Conservation (phyloP, 2,888 invertebrate genomes). For the Heliconius cydno region DNA sequence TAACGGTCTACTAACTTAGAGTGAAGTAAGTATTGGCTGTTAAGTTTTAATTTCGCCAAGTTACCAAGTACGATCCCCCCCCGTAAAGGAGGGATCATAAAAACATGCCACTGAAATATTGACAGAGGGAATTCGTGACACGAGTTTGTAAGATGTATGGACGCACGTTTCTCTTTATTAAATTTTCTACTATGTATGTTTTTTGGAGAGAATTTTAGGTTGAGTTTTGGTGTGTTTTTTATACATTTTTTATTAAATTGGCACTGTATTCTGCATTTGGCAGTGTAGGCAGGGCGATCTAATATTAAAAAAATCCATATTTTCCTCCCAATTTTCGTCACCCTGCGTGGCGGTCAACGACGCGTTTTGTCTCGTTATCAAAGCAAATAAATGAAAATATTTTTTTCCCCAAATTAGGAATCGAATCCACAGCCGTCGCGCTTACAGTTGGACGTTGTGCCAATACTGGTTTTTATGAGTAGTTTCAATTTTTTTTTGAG, state of each 20-base stretch:
- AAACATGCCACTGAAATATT: conserved; percentile 48
- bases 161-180: conserved; percentile 40
- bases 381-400: too few species aligned
- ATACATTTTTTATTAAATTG: not conserved
- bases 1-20: not conserved
- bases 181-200: conserved; percentile 31
- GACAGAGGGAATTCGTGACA: conserved; percentile 41
- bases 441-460: too few species aligned
- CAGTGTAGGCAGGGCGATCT: too few species aligned
- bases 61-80: not conserved
- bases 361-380: too few species aligned
- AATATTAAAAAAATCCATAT: too few species aligned
- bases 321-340: too few species aligned
- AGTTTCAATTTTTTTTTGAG: too few species aligned
- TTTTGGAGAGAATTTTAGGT: not conserved
- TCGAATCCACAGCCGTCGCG: too few species aligned
- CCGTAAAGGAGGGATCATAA: conserved; percentile 42
- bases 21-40: not conserved
- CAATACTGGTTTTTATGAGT: too few species aligned
- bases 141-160: conserved; percentile 38
- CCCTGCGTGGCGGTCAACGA: too few species aligned
- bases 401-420: too few species aligned
- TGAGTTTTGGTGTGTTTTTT: not conserved
- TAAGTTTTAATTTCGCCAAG: conserved; percentile 29
- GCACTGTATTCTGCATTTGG: not conserved